phyloP scores from a whole-genome alignment of 2,888 invertebrate genomes.

The Laothoe populi region DNA sequence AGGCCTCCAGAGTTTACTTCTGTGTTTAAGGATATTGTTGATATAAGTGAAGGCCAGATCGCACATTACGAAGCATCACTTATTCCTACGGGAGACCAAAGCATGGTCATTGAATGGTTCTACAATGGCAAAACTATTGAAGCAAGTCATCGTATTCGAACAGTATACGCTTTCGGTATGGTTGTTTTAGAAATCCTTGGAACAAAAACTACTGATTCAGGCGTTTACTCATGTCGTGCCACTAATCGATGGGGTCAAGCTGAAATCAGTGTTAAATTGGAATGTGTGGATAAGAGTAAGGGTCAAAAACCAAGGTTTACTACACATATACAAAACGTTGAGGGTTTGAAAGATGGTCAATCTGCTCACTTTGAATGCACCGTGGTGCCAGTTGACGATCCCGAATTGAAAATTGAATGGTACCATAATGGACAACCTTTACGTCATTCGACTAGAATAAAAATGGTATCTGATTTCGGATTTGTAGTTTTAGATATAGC shows the following conservation, averaged over 20 bases:
- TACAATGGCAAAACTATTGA: constrained; percentile 95
- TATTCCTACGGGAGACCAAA: constrained; percentile 96
- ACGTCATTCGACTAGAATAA: constrained; percentile 94
- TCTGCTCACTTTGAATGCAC: constrained; percentile 98
- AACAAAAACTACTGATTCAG: constrained; percentile 96
- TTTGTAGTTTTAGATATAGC: constrained; percentile 97
- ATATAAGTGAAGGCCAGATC: constrained; percentile 96
- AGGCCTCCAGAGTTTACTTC: constrained; percentile 95
- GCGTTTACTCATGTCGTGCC: constrained; percentile 94
- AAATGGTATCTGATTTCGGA: constrained; percentile 97
- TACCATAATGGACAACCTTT: constrained; percentile 97
- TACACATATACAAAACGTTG: constrained; percentile 92
- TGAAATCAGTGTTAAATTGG: constrained; percentile 92
- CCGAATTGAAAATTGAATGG: constrained; percentile 97
- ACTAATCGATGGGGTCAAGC: constrained; percentile 95
- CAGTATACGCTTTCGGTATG: constrained; percentile 98
- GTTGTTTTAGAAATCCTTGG: constrained; percentile 98
- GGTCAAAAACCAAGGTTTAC: constrained; percentile 96
- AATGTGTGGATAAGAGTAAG: constrained; percentile 92
- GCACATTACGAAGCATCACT: constrained; percentile 99
- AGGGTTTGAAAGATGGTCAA: constrained; percentile 95
- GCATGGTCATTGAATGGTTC: constrained; percentile 98
- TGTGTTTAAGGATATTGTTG: constrained; percentile 92
- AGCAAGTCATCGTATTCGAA: constrained; percentile 95
- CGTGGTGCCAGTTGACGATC: constrained; percentile 96